These are phyloP conservation scores for Ectemnius cavifrons DNA, from an alignment of 2,888 invertebrate genomes.

Conservation along the genomic window DNA sequence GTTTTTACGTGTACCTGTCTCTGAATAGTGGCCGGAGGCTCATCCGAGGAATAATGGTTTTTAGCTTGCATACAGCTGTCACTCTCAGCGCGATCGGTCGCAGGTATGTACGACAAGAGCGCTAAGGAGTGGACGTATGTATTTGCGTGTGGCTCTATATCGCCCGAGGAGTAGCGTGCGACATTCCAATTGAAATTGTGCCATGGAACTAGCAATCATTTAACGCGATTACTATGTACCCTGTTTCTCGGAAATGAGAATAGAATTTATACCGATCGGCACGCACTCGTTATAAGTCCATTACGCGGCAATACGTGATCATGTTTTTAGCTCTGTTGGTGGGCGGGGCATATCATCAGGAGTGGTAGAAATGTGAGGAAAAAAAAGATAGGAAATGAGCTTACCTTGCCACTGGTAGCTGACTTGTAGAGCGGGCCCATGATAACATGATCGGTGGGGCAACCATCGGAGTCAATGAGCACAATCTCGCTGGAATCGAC, in stretches of 20 bases:
- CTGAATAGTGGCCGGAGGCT: too few relatives aligned
- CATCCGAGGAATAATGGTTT: too few relatives aligned
- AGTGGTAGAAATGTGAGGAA: conserved; percentile 8
- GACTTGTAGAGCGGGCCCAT: conserved; percentile 95
- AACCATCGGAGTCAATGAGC: conserved; percentile 93
- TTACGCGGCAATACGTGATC: not conserved
- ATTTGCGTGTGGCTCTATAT: too few relatives aligned
- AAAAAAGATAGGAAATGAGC: conserved; percentile 48
- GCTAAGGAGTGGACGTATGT: too few relatives aligned
- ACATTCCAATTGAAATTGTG: conserved; percentile 26
- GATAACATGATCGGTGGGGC: conserved; percentile 95
- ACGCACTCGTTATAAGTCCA: not conserved
- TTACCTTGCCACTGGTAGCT: conserved; percentile 87
- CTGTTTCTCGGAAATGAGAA: conserved; percentile 15
- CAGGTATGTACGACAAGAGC: too few relatives aligned
- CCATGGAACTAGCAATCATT: conserved; percentile 4
- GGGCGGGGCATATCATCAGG: not conserved
- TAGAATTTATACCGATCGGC: not conserved
- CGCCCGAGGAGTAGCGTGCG: conserved; percentile 9
- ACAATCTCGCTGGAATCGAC: conserved; percentile 95
- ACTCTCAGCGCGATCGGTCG: too few relatives aligned
- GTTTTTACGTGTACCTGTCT: not conserved
- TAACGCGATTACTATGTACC: conserved; percentile 17
- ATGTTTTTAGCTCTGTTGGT: too few relatives aligned
- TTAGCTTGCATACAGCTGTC: too few relatives aligned